Evolutionary conservation across 2,797 vertebrate genomes (phyloP).

Genomic region (Acrossocheilus fasciatus): DNA sequence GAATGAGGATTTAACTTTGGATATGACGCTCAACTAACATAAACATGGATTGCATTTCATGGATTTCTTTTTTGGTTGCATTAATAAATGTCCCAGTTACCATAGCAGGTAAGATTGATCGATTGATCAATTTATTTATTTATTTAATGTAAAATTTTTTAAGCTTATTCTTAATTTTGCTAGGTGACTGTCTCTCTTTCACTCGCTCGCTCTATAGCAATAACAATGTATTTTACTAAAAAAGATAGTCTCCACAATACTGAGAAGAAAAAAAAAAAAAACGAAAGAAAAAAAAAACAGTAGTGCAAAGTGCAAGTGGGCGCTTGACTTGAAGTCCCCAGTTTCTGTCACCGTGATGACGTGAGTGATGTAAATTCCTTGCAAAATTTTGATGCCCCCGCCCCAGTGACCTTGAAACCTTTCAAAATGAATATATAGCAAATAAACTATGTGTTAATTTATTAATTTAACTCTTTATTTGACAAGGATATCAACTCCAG

Average conservation of each 20-base stretch:
- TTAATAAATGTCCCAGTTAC: constrained; percentile 53
- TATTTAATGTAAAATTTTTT: too few species aligned
- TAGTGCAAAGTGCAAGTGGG: background rate
- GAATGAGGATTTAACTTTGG: background rate
- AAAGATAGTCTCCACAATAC: background rate
- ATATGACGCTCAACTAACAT: constrained; percentile 19
- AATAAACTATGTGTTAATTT: too few species aligned
- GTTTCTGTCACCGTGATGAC: constrained; percentile 11
- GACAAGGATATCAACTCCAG: background rate
- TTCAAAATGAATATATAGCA: background rate
- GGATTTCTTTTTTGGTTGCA: constrained; percentile 51
- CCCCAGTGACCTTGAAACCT: background rate
- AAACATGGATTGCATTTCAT: constrained; percentile 66
- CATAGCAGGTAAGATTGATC: constrained; percentile 70
- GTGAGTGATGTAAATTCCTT: constrained; percentile 10
- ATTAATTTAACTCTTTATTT: background rate
- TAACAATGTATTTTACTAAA: background rate
- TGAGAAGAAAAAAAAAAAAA: background rate
- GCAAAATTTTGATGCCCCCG: background rate
- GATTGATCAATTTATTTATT: background rate
- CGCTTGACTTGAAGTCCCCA: background rate
- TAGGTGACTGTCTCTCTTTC: background rate
- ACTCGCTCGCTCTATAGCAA: background rate
- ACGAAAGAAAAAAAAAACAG: background rate
- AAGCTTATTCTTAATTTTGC: background rate